A percentile compares a stretch with the other conserved stretches of the same genome.
Conservation (phyloP, 2,113 vertebrate species). For the Oreochromis niloticus region DNA sequence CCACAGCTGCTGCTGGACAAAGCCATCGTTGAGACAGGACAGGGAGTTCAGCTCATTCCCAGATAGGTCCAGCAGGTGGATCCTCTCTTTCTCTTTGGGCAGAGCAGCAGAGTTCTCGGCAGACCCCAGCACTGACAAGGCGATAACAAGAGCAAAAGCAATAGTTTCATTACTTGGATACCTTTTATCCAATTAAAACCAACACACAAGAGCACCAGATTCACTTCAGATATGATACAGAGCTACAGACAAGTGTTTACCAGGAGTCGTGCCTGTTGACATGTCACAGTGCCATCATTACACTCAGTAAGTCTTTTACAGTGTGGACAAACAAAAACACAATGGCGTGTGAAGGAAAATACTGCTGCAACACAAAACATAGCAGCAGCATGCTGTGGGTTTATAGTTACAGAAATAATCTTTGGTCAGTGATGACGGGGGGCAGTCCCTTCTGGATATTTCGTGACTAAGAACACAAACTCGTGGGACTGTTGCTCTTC, state of each 20-base stretch:
- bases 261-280: background rate
- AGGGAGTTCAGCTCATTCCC: constrained; percentile 87
- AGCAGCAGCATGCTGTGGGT: background rate
- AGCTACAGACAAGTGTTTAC: background rate
- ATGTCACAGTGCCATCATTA: background rate
- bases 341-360: background rate
- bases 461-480: background rate
- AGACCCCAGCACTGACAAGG: constrained; percentile 21
- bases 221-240: background rate
- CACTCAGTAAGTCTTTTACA: background rate
- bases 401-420: background rate
- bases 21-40: constrained; percentile 76
- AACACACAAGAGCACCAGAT: background rate
- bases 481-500: background rate
- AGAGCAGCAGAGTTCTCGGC: constrained; percentile 72
- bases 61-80: constrained; percentile 88
- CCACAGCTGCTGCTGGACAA: constrained; percentile 76
- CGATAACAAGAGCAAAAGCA: background rate
- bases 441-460: background rate
- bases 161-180: background rate
- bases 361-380: background rate
- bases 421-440: background rate
- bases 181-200: background rate
- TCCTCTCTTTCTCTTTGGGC: constrained; percentile 78
- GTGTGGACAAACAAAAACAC: background rate